Base-by-base conservation (phyloP, 35 echinoderm and acorn worm genomes). In the Apostichopus parvimensis region DNA sequence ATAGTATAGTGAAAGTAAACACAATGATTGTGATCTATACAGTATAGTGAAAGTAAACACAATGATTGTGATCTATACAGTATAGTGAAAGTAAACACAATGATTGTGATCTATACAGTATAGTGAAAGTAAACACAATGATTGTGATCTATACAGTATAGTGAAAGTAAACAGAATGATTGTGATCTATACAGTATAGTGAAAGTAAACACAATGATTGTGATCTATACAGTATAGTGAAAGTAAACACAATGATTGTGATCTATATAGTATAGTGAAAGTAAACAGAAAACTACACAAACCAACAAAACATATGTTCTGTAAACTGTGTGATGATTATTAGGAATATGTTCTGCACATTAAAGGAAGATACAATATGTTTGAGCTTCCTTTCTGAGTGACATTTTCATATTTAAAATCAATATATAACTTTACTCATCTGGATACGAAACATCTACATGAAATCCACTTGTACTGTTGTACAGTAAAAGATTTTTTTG, bases 131-230 rank as follows among this genome's bases (percentile, higher is more conserved):
- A 17, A 25, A 25, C 24, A 25, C 4, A 68, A 13, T 68, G 0
- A 0, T 13, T 68, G 64, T 68, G 64, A 5, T 68, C 10, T 9
- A 68, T 68, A 68, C 64, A 13, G 64, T 68, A 68, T 17, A 3
- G 5, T 68, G 17, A 68, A 68, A 4, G 17, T 10, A 68, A 93
- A 79, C 10, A 93, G 24, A 71, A 93, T 60, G 20, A 93, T 90
- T 8, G 88, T 52, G 20, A 93, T 23, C 86, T 93, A 68, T 34
- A 3, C 26, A 28, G 26, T 28, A 28, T 28, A 28, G 26, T 28
- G 26, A 28, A 28, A 28, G 6, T 12, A 20, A 84, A 59, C 71
- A 92, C 1, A 53, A 13, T 68, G 0, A 0, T 13, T 68, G 64
- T 68, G 64, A 5, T 68, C 10, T 9, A 68, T 68, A 68, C 64